These are phyloP conservation scores for Drosophila nigromelanica DNA, from an alignment of 1,140 invertebrate species.

Conservation along the genomic window DNA sequence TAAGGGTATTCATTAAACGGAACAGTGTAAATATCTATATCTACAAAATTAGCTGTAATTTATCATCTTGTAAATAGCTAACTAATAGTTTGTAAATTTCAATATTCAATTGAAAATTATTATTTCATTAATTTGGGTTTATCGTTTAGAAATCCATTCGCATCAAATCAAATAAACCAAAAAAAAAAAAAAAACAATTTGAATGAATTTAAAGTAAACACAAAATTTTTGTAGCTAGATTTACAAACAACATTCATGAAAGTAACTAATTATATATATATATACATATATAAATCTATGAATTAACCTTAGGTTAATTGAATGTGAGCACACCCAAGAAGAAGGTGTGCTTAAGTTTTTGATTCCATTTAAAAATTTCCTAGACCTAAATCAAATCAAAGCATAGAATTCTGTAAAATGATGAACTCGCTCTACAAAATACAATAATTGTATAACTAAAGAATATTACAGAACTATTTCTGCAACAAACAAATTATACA, in stretches of 20 bases:
- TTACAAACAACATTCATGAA: constrained; percentile 50
- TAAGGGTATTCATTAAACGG: background rate
- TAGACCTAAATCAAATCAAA: constrained; percentile 53
- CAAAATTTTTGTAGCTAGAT: constrained; percentile 79
- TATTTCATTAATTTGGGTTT: no score
- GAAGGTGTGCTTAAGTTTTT: constrained; percentile 60
- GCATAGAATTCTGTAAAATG: constrained; percentile 16
- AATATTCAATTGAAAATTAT: background rate
- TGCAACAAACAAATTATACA: constrained; percentile 72
- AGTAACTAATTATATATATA: constrained; percentile 14
- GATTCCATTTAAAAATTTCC: constrained; percentile 77
- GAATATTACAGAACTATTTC: constrained; percentile 73
- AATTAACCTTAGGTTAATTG: constrained; percentile 46
- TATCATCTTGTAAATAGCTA: constrained; percentile 27
- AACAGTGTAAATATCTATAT: constrained; percentile 44
- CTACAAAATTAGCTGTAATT: background rate
- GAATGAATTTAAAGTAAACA: constrained; percentile 71
- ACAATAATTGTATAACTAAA: constrained; percentile 78
- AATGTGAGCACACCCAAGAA: constrained; percentile 30
- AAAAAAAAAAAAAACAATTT: constrained; percentile 48
- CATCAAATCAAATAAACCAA: constrained; percentile 43
- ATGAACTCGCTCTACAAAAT: constrained; percentile 60
- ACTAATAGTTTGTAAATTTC: background rate
- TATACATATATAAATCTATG: constrained; percentile 22
- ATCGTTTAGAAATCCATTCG: no score